These are phyloP conservation scores for Onchidella celtica DNA, from an alignment of 2,888 invertebrate genomes.

Conservation along the genomic window DNA sequence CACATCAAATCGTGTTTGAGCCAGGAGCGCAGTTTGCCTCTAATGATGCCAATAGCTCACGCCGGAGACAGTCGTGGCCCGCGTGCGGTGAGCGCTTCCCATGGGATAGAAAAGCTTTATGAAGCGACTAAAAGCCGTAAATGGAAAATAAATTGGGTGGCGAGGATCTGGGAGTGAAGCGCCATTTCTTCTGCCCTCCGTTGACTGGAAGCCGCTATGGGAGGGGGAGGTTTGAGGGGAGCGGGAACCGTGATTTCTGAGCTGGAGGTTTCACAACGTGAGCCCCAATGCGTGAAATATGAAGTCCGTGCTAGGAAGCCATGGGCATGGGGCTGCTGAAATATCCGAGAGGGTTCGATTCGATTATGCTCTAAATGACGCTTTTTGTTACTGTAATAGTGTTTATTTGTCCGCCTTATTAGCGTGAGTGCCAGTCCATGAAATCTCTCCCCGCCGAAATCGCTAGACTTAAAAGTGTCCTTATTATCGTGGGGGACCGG, in stretches of 20 bases:
- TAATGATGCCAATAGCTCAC: slow-evolving; percentile 57
- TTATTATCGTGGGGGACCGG: slow-evolving; percentile 50
- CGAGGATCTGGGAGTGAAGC: slow-evolving; percentile 42
- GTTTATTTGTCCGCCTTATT: slow-evolving; percentile 55
- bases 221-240: slow-evolving; percentile 22
- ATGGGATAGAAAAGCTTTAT: slow-evolving; percentile 56
- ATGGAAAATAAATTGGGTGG: slow-evolving; percentile 61
- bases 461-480: slow-evolving; percentile 55
- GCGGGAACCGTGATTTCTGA: slow-evolving; percentile 9
- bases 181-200: slow-evolving; percentile 32
- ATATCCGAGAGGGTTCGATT: slow-evolving; percentile 39
- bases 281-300: slow-evolving; percentile 50
- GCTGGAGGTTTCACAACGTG: slow-evolving; percentile 20
- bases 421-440: slow-evolving; percentile 21
- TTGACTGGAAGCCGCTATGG: slow-evolving; percentile 40
- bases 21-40: slow-evolving; percentile 54
- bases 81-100: slow-evolving; percentile 52
- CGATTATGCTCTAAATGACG: slow-evolving; percentile 57
- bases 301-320: slow-evolving; percentile 45
- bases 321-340: slow-evolving; percentile 5
- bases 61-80: slow-evolving; percentile 50
- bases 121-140: slow-evolving; percentile 61
- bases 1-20: slow-evolving; percentile 56
- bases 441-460: slow-evolving; percentile 22
- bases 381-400: slow-evolving; percentile 57